Evolutionary conservation across 2,797 vertebrate genomes (phyloP).

Genomic region (Aphelocoma californica): DNA sequence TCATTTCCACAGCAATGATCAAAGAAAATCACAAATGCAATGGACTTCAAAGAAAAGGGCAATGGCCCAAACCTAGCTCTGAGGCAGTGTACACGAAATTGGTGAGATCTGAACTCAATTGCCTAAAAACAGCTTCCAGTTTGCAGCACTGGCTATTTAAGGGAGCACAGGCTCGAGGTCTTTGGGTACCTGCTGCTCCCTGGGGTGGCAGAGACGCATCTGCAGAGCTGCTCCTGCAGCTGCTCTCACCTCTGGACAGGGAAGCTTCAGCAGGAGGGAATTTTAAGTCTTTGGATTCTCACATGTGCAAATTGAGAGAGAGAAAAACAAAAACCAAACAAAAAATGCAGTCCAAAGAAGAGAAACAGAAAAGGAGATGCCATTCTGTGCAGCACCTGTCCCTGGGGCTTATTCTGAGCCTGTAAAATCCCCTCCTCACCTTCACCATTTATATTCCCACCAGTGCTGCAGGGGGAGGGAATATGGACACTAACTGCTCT

Average conservation of each 20-base stretch:
- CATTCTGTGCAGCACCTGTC: not conserved
- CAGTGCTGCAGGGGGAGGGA: not conserved
- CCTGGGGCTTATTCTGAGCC: not conserved
- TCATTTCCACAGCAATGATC: slow-evolving; percentile 23
- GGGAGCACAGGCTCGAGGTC: not conserved
- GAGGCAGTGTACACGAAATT: not conserved
- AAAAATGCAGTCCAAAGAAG: not conserved
- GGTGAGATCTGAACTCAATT: not conserved
- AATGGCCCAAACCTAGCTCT: not conserved
- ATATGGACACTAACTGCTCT: not conserved
- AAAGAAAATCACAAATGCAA: slow-evolving; percentile 47
- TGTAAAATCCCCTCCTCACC: not conserved
- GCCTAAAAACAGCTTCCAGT: not conserved
- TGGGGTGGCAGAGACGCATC: not conserved
- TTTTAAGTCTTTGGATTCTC: not conserved
- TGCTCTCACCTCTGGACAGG: not conserved
- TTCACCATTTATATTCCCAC: not conserved
- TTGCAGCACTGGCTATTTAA: not conserved
- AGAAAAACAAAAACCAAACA: not conserved
- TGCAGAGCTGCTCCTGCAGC: not conserved
- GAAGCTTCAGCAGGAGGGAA: not conserved
- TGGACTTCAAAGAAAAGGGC: slow-evolving; percentile 52
- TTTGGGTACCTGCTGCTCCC: not conserved
- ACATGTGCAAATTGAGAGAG: not conserved
- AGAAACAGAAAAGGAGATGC: not conserved